phyloP scores from a whole-genome alignment of 2,113 vertebrate genomes.

The Toxotes jaculatrix region DNA sequence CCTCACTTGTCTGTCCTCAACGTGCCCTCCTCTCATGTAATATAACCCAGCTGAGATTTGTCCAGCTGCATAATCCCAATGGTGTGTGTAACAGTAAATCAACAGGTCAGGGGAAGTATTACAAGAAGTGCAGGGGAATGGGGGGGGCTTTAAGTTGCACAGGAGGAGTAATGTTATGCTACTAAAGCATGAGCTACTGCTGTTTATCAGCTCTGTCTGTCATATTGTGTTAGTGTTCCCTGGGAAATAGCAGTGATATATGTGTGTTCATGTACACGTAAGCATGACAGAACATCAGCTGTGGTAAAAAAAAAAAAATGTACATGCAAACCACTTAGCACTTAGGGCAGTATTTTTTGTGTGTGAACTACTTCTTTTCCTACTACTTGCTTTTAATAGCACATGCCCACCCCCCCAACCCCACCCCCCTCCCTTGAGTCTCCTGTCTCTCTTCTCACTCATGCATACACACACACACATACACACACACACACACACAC shows the following conservation, averaged over 20 bases:
- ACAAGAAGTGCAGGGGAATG: constrained; percentile 17
- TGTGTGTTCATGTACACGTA: neutral
- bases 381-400: constrained; percentile 78
- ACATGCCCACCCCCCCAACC: neutral
- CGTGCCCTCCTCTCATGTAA: constrained; percentile 42
- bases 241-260: constrained; percentile 14
- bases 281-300: constrained; percentile 56
- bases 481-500: constrained; percentile 38
- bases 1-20: constrained; percentile 47
- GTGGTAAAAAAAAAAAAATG: constrained; percentile 55
- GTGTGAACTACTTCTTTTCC: constrained; percentile 74
- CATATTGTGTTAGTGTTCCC: constrained; percentile 68
- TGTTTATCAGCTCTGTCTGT: constrained; percentile 73
- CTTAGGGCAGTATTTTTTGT: constrained; percentile 82
- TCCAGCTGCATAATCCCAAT: constrained; percentile 68
- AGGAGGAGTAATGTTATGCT: constrained; percentile 68
- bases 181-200: constrained; percentile 80
- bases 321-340: constrained; percentile 77
- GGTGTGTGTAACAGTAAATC: constrained; percentile 74
- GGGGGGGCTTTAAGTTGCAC: constrained; percentile 45
- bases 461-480: constrained; percentile 40
- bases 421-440: constrained; percentile 35
- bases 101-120: constrained; percentile 79
- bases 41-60: constrained; percentile 70
- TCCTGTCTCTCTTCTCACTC: constrained; percentile 57